These are phyloP conservation scores for Hypena proboscidalis DNA, from an alignment of 2,888 invertebrate genomes.

Conservation along the genomic window DNA sequence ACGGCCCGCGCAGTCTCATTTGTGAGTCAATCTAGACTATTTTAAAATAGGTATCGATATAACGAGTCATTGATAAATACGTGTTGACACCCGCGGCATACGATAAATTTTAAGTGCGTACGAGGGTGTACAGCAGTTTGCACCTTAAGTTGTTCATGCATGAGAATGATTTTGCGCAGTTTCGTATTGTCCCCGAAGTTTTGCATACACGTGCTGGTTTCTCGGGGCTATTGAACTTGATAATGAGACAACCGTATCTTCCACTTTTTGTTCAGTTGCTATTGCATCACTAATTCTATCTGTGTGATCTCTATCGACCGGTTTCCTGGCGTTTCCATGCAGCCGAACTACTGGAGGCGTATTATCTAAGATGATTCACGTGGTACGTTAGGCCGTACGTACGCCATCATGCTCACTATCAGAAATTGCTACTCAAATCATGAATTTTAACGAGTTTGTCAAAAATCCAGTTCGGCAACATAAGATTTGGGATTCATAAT, in stretches of 20 bases:
- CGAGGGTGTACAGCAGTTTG: constrained; percentile 62
- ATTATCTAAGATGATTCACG: constrained; percentile 54
- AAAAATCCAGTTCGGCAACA: constrained; percentile 67
- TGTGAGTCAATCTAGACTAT: constrained; percentile 57
- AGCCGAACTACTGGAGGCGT: constrained; percentile 35
- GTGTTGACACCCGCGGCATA: constrained; percentile 74
- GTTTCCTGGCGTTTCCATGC: constrained; percentile 42
- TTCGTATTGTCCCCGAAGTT: constrained; percentile 58
- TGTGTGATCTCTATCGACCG: constrained; percentile 49
- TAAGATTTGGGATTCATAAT: constrained; percentile 59
- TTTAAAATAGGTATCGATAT: constrained; percentile 56
- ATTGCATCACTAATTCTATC: constrained; percentile 77
- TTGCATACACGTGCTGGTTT: constrained; percentile 83
- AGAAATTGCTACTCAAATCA: constrained; percentile 25
- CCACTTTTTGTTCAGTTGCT: constrained; percentile 62
- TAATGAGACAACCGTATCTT: constrained; percentile 79
- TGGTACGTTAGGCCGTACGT: constrained; percentile 24
- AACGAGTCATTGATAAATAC: constrained; percentile 77
- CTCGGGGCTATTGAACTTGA: constrained; percentile 84
- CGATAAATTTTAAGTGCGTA: constrained; percentile 67
- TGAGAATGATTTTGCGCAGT: constrained; percentile 73
- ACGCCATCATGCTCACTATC: constrained; percentile 10
- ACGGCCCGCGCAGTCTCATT: constrained; percentile 56
- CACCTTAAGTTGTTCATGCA: constrained; percentile 66
- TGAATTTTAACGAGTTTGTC: constrained; percentile 40